A percentile compares a stretch with the other conserved stretches of the same genome.
These are phyloP conservation scores for Forbesichthys papilliferus DNA, from an alignment of 2,113 vertebrate species.

Conservation along the genomic window DNA sequence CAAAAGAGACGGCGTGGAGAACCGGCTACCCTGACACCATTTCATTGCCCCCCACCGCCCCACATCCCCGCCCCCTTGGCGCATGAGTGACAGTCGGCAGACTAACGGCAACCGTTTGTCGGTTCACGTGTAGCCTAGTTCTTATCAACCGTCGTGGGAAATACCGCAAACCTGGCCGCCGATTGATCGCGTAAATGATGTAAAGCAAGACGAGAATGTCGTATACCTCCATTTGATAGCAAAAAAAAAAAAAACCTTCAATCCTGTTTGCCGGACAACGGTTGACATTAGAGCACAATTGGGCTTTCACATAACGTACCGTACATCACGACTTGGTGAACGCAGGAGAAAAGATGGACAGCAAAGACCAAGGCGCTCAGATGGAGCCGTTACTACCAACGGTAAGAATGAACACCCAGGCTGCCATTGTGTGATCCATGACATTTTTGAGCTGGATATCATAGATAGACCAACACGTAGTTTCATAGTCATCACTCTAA, in stretches of 20 bases:
- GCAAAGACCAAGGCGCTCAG: constrained; percentile 93
- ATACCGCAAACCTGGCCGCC: too few relatives aligned
- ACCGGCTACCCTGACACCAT: too few relatives aligned
- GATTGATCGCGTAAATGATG: constrained; percentile 57
- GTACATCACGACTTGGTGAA: constrained; percentile 44
- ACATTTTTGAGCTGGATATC: too few relatives aligned
- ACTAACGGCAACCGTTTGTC: too few relatives aligned
- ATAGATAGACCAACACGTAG: too few relatives aligned
- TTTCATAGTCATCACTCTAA: too few relatives aligned
- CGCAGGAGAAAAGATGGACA: constrained; percentile 85
- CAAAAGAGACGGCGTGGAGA: too few relatives aligned
- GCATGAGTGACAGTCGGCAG: too few relatives aligned
- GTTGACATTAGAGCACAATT: constrained; percentile 37
- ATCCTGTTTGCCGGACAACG: constrained; percentile 15
- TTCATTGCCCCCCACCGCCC: too few relatives aligned
- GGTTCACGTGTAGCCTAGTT: too few relatives aligned
- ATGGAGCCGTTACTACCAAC: constrained; percentile 95
- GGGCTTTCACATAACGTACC: not conserved
- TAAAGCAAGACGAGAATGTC: constrained; percentile 61
- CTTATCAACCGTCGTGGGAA: too few relatives aligned
- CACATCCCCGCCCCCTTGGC: too few relatives aligned
- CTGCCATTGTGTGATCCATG: not conserved
- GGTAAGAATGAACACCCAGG: constrained; percentile 73
- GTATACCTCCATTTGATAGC: constrained; percentile 54
- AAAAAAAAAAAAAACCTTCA: constrained; percentile 21